phyloP scores from a whole-genome alignment of 2,888 invertebrate genomes.

The Conomelus anceps region DNA sequence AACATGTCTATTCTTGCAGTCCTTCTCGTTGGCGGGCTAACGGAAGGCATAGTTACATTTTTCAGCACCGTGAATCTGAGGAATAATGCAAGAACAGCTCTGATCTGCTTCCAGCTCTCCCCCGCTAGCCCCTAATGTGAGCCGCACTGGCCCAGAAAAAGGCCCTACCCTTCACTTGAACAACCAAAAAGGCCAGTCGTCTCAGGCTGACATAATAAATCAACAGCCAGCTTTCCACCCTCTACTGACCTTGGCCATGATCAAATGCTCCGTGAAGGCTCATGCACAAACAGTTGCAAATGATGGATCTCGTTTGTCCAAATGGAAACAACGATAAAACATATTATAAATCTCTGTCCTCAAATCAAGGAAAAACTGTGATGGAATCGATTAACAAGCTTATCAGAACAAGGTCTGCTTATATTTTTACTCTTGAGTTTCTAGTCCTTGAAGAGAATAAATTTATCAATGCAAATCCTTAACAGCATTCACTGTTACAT shows the following conservation, averaged over 20 bases:
- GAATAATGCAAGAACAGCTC: constrained; percentile 7
- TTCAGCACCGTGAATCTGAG: constrained; percentile 8
- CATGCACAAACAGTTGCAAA: neutral
- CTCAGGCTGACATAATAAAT: neutral
- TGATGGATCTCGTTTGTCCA: neutral
- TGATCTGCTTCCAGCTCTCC: neutral
- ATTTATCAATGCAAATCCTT: no score
- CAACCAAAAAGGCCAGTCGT: neutral
- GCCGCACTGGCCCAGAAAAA: neutral
- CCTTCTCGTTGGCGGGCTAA: neutral
- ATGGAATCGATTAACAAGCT: no score
- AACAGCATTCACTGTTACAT: no score
- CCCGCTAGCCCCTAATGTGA: neutral
- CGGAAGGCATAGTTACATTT: constrained; percentile 2
- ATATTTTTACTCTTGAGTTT: no score
- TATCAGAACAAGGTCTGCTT: no score
- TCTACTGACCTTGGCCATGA: neutral
- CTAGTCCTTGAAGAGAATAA: no score
- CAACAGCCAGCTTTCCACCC: neutral
- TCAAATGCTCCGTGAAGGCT: neutral
- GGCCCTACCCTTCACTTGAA: neutral
- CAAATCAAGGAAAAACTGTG: neutral
- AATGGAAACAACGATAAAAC: neutral
- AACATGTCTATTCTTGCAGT: constrained; percentile 9
- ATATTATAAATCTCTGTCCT: no score